Evolutionary conservation across 2,113 vertebrate species (phyloP).

Genomic region (Pseudorectes ferrugineus): DNA sequence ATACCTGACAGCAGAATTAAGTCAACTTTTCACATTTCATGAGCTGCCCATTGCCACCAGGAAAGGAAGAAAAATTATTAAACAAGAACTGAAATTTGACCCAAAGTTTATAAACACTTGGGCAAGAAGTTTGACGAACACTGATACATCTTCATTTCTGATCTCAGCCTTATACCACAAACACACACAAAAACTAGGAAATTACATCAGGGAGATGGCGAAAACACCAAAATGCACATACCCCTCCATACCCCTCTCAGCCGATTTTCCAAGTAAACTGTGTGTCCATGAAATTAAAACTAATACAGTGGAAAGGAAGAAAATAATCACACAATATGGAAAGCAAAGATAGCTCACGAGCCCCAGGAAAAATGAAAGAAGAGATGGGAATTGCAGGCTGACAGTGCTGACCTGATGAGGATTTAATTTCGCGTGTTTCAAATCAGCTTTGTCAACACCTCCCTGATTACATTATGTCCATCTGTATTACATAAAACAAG

Average conservation of each 20-base stretch:
- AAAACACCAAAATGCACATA: background rate
- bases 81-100: background rate
- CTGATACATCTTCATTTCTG: background rate
- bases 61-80: background rate
- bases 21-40: background rate
- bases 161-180: background rate
- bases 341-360: background rate
- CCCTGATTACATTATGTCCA: background rate
- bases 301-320: background rate
- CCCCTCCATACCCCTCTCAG: background rate
- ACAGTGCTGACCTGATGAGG: background rate
- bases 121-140: background rate
- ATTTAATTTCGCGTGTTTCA: background rate
- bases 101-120: background rate
- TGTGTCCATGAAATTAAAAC: background rate
- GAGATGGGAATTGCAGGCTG: background rate
- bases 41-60: background rate
- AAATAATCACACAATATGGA: background rate
- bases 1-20: background rate
- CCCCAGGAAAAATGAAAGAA: background rate
- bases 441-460: conserved; percentile 29
- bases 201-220: background rate
- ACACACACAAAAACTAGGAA: background rate
- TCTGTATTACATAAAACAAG: background rate
- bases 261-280: background rate